These are phyloP conservation scores for Melanerpes aurifrons DNA, from an alignment of 2,113 vertebrate genomes.

Conservation along the genomic window DNA sequence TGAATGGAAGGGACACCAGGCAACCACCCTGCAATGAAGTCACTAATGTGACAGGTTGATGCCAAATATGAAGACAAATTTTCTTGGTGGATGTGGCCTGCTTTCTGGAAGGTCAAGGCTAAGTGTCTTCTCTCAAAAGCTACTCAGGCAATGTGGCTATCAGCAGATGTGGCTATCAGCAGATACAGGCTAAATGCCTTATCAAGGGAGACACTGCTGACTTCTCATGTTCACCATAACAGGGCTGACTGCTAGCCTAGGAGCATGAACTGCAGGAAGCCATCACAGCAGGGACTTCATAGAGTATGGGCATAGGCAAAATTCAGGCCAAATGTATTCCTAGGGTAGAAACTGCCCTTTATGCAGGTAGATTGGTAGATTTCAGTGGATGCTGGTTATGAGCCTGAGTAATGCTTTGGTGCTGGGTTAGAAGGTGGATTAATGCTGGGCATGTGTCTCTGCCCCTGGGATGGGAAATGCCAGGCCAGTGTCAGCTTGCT, in stretches of 20 bases:
- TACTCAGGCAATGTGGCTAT: background rate
- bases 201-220: background rate
- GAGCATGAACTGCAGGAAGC: background rate
- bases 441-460: fast-evolving
- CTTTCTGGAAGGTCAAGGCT: background rate
- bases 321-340: background rate
- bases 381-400: background rate
- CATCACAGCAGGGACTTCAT: background rate
- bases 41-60: background rate
- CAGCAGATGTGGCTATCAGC: background rate
- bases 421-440: background rate
- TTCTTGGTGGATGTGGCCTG: background rate
- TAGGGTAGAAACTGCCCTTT: background rate
- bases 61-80: background rate
- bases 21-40: background rate
- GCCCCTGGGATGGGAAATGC: background rate
- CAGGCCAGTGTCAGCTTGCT: background rate
- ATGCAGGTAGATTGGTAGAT: background rate
- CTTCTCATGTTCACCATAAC: background rate
- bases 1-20: background rate
- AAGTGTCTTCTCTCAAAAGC: background rate
- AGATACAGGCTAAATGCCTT: background rate
- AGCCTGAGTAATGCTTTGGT: background rate
- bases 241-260: background rate
- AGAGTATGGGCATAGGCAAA: background rate